Evolutionary conservation across 2,113 vertebrate genomes (phyloP), one percentile per base, ranked within the genome.

Genomic region (Nyctereutes procyonoides): DNA sequence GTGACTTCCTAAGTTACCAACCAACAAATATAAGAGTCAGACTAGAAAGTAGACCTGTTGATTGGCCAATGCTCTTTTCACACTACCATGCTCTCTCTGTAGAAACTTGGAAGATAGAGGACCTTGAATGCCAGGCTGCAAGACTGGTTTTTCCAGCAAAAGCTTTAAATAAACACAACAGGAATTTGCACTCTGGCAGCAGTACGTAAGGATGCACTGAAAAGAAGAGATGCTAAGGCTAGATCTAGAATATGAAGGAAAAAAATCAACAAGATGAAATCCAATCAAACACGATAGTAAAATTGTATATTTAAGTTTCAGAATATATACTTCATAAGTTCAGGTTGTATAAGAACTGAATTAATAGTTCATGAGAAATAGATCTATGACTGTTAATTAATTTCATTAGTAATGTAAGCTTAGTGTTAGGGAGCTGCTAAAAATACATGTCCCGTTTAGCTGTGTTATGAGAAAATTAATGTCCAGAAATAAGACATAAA

Each of bases 401-500:
- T 58, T 10, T 38, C 13, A 79, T 67, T 65, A 71, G 16, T n/a
- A 73, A 83, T 20, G 16, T 43, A 92, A 35, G 62, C 12, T 67
- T 79, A 55, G 48, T 43, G 32, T 24, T 90, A 74, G 28, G 71
- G 65, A 82, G 48, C 62, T 90, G 48, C 32, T 84, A 20, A 71
- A 90, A 96, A 74, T 26, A 51, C 90, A 88, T 80, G 9, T 43
- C 20, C 22, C 69, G 3, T 67, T 89, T 80, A 69, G 24, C 77
- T 92, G 15, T 53, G n/a, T 94, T 60, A 73, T 35, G 8, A 67
- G 90, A 92, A 94, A 92, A 95, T 82, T 76, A 38, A 55, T 74
- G 30, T 94, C 35, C 55, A 56, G 9, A 74, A 74, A 43, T 12
- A 30, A 88, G 74, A 95, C 22, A 60, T 32, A n/a, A 48, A 28